Base-by-base conservation (phyloP, 2,113 vertebrate species). In the Macroglossus sobrinus region DNA sequence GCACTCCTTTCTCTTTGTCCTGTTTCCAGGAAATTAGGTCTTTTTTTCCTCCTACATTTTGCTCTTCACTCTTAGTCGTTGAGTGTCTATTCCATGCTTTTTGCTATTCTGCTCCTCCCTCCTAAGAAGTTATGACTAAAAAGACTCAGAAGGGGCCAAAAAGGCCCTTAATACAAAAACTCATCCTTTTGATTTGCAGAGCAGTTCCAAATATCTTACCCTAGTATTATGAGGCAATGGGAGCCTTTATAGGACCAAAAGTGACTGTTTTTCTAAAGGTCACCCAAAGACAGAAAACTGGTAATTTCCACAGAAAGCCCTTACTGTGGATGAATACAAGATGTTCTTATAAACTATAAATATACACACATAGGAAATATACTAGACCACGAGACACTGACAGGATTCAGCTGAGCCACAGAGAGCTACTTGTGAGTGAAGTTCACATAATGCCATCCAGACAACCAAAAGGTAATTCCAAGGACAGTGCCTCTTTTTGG, bases 281-380 rank as follows among this genome's bases (percentile, higher is more conserved):
- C 55, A 81, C 38, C 35, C 47, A 72, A 66, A 88, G 53, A 71
- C 59, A 91, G 75, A 90, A 90, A 61, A 69, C 35, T 47, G 21
- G 64, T 80, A 16, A 91, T 89, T 84, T 55, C 35, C 61, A 93
- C 43, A 94, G 89, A 94, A 89, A 93, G 53, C 33, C 53, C 47
- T 95, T 68, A 63, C 47, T 93, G 71, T 89, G 35, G 21, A 47
- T 6, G 35, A 53, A 78, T 33, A 61, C 26, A 45, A 87, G 89
- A 69, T n/a, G 64, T 66, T 68, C 66, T 55, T 91, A 91, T 9
- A 93, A 69, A 68, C 82, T 88, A 81, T 38, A 91, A 94, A 84
- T 71, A 55, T 24, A n/a, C 53, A 96, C 71, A 43, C 69, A 18
- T 11, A 75, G 45, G 91, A 96, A 95, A 94, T 91, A 89, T 28